A percentile compares a stretch with the other conserved stretches of the same genome.
Evolutionary conservation across 2,888 invertebrate genomes (phyloP).

Genomic region (Helleia helle): DNA sequence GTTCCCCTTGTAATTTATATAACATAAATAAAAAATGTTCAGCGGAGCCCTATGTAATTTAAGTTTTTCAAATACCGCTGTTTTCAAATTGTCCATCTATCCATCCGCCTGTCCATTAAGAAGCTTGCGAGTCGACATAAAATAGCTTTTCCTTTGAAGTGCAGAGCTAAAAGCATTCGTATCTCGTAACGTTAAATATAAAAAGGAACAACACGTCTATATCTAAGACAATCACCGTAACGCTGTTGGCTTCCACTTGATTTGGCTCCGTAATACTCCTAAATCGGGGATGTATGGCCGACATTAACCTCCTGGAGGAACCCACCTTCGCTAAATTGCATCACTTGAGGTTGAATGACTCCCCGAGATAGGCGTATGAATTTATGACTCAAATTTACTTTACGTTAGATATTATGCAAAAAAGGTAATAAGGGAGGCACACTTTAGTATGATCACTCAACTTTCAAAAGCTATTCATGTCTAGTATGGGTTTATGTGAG

Average conservation of each 20-base stretch:
- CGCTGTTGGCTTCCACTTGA: not conserved
- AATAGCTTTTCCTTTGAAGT: too few species aligned
- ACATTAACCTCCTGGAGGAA: constrained; percentile 10
- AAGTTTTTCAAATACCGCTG: too few species aligned
- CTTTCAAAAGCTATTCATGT: not conserved
- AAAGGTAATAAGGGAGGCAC: constrained; percentile 5
- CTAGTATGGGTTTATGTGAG: not conserved
- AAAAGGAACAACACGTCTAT: not conserved
- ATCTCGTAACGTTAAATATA: not conserved
- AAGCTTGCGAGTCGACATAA: too few species aligned
- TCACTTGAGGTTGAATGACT: constrained; percentile 13
- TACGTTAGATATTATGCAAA: constrained; percentile 9
- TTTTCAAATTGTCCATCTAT: too few species aligned
- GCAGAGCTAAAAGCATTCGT: too few species aligned
- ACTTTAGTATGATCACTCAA: constrained; percentile 6
- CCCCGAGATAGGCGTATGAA: constrained; percentile 12
- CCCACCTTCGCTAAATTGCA: constrained; percentile 11
- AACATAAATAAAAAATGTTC: too few species aligned
- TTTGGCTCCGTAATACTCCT: constrained; percentile 8
- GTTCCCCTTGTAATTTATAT: too few species aligned
- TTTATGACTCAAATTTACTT: constrained; percentile 12
- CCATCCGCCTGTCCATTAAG: too few species aligned
- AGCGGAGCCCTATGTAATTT: too few species aligned
- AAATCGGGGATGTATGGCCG: constrained; percentile 8
- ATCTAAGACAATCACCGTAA: not conserved